Conservation (phyloP, 53 echinoderm and acorn worm genomes). For the Crossaster papposus region DNA sequence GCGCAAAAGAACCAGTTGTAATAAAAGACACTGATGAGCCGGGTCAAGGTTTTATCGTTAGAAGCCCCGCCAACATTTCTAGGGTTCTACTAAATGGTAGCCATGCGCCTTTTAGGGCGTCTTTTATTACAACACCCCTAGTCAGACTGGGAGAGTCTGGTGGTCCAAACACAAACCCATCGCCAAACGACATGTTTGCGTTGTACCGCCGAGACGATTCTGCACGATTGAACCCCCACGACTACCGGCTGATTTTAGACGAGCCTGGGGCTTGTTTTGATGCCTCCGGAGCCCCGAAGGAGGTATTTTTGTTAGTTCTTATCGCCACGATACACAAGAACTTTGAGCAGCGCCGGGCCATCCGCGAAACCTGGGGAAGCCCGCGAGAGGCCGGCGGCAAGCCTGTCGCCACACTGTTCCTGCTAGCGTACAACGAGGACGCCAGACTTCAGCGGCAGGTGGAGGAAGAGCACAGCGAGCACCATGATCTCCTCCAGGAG, state of each 20-base stretch:
- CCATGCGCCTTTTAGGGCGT: not conserved
- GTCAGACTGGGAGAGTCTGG: not conserved
- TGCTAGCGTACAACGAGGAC: conserved; percentile 80
- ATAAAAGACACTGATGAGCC: not conserved
- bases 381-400: conserved; percentile 64
- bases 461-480: conserved; percentile 73
- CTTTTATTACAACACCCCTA: not conserved
- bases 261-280: conserved; percentile 89
- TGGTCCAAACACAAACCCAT: not conserved
- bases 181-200: not conserved
- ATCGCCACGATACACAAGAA: conserved; percentile 87
- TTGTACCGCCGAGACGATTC: conserved; percentile 19
- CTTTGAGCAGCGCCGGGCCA: conserved; percentile 92
- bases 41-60: not conserved
- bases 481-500: conserved; percentile 92
- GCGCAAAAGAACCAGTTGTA: not conserved
- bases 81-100: no score
- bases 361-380: conserved; percentile 91
- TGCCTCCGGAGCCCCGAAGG: conserved; percentile 63
- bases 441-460: conserved; percentile 72
- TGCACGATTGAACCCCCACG: conserved; percentile 73
- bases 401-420: conserved; percentile 77
- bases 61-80: not conserved
- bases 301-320: conserved; percentile 81
- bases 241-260: conserved; percentile 76